Base-by-base conservation (phyloP, 2,888 invertebrate species). In the Pristionchus exspectatus region DNA sequence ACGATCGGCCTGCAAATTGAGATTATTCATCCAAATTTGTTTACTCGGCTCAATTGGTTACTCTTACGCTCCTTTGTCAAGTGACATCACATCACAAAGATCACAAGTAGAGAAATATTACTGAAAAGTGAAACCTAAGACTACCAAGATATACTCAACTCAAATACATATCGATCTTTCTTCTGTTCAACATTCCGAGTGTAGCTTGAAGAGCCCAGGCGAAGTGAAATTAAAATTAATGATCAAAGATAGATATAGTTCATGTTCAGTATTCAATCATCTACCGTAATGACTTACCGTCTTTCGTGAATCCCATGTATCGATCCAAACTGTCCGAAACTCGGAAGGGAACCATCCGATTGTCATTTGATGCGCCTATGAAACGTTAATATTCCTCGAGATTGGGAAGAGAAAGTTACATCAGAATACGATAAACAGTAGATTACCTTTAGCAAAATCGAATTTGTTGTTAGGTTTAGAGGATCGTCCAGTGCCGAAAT, bases 401-500 rank as follows among this genome's bases (percentile, higher is more conserved):
- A 59, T 59, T 24, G 44, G 12, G 12, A 59, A 4, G 18, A 10
- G 59, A 18, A n/a, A n/a, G n/a, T 18, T 59, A 21, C 21, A 59
- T 21, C 2, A 24, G 0, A 59, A 59, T 59, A 59, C 16, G 5
- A 59, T 50, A 50, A 9, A 50, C 10, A 50, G 44, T 14, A 30
- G 16, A 18, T 10, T 85, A 59, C 84, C 84, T 85, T 56, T 50
- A 4, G 59, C 18, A 33, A 85, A 24, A 85, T 85, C 84, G 59
- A 85, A n/a, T 85, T 59, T 24, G 27, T 14, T 30, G 24, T 85
- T 56, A 1, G 84, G 84, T 59, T 85, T 59, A 30, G 24, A 18
- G 12, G 84, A 85, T 85, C 84, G 12, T 21, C 84, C 84, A 38
- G 59, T 85, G 5, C 84, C 84, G 56, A 85, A 59, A 85, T 85